Base-by-base conservation (phyloP, 1,140 invertebrate species). In the Chionoecetes opilio region DNA sequence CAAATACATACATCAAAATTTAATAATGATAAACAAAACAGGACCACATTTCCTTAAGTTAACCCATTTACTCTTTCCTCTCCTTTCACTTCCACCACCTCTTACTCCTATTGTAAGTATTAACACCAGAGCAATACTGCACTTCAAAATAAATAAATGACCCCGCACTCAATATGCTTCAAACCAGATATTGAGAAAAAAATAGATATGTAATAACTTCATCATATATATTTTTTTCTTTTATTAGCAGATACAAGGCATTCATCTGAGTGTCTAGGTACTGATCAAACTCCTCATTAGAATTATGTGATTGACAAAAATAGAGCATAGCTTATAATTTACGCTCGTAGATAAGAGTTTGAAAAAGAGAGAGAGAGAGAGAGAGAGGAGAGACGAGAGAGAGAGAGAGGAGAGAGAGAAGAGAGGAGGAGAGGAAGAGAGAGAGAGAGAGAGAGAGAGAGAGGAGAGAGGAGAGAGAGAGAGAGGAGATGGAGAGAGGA, bases 241-340 rank as follows among this genome's bases (percentile, higher is more conserved):
- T 26, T 2, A 26, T n/a, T n/a, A 17, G n/a, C 14, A 17, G 63
- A 17, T 75, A 75, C 63, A 17, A 26, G 63, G 63, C 63, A 75
- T 75, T 75, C 26, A 75, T 75, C 63, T 75, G 63, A 75, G 11
- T 75, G 63, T 75, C 63, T 75, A 6, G 63, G 21, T n/a, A 26
- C 63, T 26, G 21, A 5, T 26, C 63, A 26, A 75, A 3, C 63
- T n/a, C 63, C 63, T 26, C 21, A 75, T 75, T 75, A 75, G n/a
- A n/a, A 75, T 75, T 75, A 75, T 75, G n/a, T 75, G n/a, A 17
- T 75, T 75, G 63, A 75, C 63, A 75, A 75, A 75, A 75, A 75
- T 75, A 75, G 63, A 21, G n/a, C n/a, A 5, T n/a, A 26, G 63
- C 63, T 75, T 75, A 75, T 21, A 75, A 75, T 75, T 75, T n/a